Evolutionary conservation across 2,113 vertebrate species (phyloP), one percentile per base, ranked within the genome.

Genomic region (Daphoenositta chrysoptera): DNA sequence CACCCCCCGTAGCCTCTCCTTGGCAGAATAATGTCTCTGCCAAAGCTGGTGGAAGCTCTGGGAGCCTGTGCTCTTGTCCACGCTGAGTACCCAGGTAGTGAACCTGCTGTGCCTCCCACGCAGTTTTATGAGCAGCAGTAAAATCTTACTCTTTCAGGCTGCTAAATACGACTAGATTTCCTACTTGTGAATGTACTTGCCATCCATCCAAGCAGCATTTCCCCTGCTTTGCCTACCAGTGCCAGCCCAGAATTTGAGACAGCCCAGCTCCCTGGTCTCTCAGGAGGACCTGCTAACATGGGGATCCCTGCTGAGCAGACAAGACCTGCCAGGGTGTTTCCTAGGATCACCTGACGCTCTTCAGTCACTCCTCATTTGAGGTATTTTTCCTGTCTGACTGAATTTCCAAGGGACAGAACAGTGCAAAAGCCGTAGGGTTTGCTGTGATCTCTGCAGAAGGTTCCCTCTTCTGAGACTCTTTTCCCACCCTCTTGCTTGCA

Each of bases 401-500:
- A 93, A 91, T 94, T 91, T 96, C 84, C 30, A 6, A 94, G 73
- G 89, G 81, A 84, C 39, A n/a, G 69, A 81, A 33, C 35, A 91
- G 73, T 76, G 61, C n/a, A 71, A 78, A 51, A 91, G 87, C 60
- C 0, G 0, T 68, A 51, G 61, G 61, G 19, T 91, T 93, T 94
- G 57, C 95, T 96, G 73, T 97, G 95, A 95, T 94, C 92, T 96
- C 82, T 84, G 90, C 84, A 84, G 96, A 96, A 91, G 73, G 75
- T 91, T 95, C 35, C 35, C 37, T 91, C 84, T 95, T 96, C 80
- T 96, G 65, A 94, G 84, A 75, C 69, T 92, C 80, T 87, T 85
- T 94, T 96, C 66, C 65, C 70, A 94, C 35, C 47, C 28, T 84
- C 69, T 93, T 84, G 47, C 92, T 94, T 93, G 65, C 57, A 94